Evolutionary conservation across 2,888 invertebrate genomes (phyloP).

Genomic region (Parnassius glacialis): DNA sequence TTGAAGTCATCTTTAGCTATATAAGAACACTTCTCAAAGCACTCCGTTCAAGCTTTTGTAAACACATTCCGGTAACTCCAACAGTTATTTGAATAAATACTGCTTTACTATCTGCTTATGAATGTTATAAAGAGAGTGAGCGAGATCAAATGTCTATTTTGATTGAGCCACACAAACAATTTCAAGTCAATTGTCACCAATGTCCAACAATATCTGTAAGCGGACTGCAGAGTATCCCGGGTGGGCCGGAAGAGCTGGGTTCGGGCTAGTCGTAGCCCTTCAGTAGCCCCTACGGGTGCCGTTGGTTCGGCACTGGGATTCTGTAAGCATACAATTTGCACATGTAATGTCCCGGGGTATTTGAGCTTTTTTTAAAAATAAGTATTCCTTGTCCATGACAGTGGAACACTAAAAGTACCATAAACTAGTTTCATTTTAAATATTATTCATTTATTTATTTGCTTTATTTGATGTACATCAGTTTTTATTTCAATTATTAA

Average conservation of each 20-base stretch:
- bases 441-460: too few relatives aligned
- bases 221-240: not conserved
- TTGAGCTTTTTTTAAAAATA: too few relatives aligned
- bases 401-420: too few relatives aligned
- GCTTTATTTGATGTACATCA: too few relatives aligned
- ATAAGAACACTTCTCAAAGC: too few relatives aligned
- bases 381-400: too few relatives aligned
- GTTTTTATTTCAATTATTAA: too few relatives aligned
- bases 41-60: not conserved
- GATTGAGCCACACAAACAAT: not conserved
- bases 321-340: conserved; percentile 40
- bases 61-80: not conserved
- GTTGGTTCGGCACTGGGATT: conserved; percentile 69
- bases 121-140: not conserved
- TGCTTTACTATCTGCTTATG: not conserved
- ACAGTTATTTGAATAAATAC: not conserved
- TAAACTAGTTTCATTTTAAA: too few relatives aligned
- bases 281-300: conserved; percentile 58
- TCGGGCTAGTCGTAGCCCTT: conserved; percentile 44
- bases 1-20: too few relatives aligned
- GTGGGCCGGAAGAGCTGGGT: conserved; percentile 11
- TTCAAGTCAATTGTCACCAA: not conserved
- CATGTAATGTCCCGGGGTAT: too few relatives aligned
- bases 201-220: not conserved
- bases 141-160: not conserved